These are phyloP conservation scores for Lochmaea crataegi DNA, from an alignment of 2,888 invertebrate species.

Conservation along the genomic window DNA sequence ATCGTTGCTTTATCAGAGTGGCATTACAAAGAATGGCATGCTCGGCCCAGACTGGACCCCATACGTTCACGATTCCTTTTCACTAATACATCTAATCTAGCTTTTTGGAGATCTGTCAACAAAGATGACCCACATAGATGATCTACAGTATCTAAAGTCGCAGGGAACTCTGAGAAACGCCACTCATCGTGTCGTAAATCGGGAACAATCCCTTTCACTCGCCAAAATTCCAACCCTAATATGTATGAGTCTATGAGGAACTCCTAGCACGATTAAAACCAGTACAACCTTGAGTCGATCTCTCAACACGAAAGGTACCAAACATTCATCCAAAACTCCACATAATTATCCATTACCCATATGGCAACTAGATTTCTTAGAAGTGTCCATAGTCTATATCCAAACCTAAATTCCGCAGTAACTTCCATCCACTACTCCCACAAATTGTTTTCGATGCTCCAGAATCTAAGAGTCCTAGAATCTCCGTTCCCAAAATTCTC, in stretches of 20 bases:
- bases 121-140: slow-evolving; percentile 18
- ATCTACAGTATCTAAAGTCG: background rate
- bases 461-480: too few species aligned
- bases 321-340: background rate
- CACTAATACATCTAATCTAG: slow-evolving; percentile 7
- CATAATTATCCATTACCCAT: background rate
- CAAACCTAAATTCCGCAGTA: background rate
- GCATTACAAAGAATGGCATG: slow-evolving; percentile 7
- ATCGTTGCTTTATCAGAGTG: slow-evolving; percentile 39
- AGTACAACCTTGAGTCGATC: too few species aligned
- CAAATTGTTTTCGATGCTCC: too few species aligned
- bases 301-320: background rate
- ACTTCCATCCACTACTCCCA: too few species aligned
- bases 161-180: background rate
- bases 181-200: background rate
- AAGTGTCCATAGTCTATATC: background rate
- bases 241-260: background rate
- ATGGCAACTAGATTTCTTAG: background rate
- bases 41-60: slow-evolving; percentile 11
- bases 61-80: slow-evolving; percentile 9
- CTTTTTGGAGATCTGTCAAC: background rate
- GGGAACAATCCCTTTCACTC: background rate
- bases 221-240: background rate
- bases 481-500: too few species aligned
- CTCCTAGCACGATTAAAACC: too few species aligned